Base-by-base conservation (phyloP, 2,888 invertebrate species). In the Drosophila lutescens region DNA sequence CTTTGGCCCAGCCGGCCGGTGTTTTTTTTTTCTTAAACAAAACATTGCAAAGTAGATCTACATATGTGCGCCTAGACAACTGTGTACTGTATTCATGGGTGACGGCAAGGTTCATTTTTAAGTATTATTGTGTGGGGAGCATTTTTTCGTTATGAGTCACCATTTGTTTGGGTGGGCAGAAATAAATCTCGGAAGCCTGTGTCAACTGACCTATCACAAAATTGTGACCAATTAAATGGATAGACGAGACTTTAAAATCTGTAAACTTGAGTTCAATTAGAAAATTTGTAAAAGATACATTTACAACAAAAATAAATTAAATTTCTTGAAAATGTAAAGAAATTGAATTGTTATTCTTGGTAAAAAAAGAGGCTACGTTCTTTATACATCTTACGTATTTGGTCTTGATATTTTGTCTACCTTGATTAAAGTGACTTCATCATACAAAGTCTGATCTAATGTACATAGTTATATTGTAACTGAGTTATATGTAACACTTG, bases 161-260 rank as follows among this genome's bases (percentile, higher is more conserved):
- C n/a, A 2, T 15, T 41, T 55, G 41, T 34, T 44, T 49, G 17
- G 34, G 30, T 26, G 34, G 7, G 1, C 15, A 9, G 5, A 3
- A 50, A 17, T 2, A 32, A 12, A 15, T 23, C 12, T 44, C 23
- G 5, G 12, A 20, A 17, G 49, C 54, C 49, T 55, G 23, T 51
- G 32, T 51, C 36, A 34, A 70, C 66, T 74, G 73, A 73, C 73
- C 73, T 73, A 59, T 40, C 50, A 23, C 73, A 71, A 50, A 36
- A 3, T 17, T 23, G 13, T n/a, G 5, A 26, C 1, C 13, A 36
- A 36, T 6, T n/a, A 10, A 30, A 44, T 15, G 3, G 13, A n/a
- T 38, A 10, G n/a, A 13, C 2, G n/a, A 12, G 12, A 8, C 23
- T 47, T 23, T 2, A 13, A 46, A 62, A 34, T 20, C 20, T 20